Base-by-base conservation (phyloP, 2,888 invertebrate genomes). In the Lasius fuliginosus region DNA sequence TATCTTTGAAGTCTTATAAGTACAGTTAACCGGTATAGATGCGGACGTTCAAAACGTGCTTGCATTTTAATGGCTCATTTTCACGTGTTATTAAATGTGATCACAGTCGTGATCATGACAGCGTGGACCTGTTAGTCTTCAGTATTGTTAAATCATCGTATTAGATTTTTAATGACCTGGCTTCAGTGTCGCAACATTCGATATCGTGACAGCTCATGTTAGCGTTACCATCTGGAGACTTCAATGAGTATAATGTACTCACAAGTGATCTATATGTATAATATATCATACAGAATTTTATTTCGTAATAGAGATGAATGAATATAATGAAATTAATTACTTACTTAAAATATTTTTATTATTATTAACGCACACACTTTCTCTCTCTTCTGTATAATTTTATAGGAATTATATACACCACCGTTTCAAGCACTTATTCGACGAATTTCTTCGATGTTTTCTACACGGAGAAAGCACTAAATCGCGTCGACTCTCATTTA, bases 1-100 rank as follows among this genome's bases (percentile, higher is more conserved):
- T 83, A 83, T 82, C 77, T 62, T 85, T 77, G 18, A 85, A 83
- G 67, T 83, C 27, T 56, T 62, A 62, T 82, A 77, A 86, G 85
- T 76, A 84, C 18, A 64, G 49, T 15, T 58, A 27, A 42, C 33
- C 0, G 12, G 12, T 60, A 46, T 23, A 4, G 33, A n/a, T 15
- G 36, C 46, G 11, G 11, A 64, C 46, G 27, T 23, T 42, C 30
- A 18, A 65, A 75, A 49, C 27, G 33, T 40, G 53, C 18, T 40
- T 67, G 27, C 53, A 67, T 40, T 76, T 76, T 65, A 65, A 76
- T 53, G 40, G 27, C 12, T 27, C 40, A 76, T 75, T 75, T 73
- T 73, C 73, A 73, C 23, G 62, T 36, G 36, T 49, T 23, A 36
- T 65, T 53, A 64, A 67, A 76, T 65, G n/a, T 27, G n/a, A 36